A percentile compares a stretch with the other conserved stretches of the same genome.
phyloP scores from a whole-genome alignment of 2,888 invertebrate species.

The Apodemia duryi region DNA sequence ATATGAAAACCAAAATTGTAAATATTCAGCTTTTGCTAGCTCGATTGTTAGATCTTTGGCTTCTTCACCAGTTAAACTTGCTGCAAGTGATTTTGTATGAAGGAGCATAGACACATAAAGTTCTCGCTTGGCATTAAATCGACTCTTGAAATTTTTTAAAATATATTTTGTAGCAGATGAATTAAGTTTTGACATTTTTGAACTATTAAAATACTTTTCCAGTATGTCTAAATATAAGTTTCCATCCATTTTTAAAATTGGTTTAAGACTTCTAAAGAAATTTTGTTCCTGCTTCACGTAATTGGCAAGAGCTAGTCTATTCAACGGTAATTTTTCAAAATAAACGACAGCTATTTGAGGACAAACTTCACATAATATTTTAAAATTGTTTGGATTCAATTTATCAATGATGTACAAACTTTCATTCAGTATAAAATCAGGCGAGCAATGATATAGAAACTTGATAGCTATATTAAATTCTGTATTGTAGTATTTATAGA shows the following conservation, averaged over 20 bases:
- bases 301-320: constrained; percentile 32
- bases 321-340: constrained; percentile 41
- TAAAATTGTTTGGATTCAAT: constrained; percentile 43
- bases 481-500: constrained; percentile 48
- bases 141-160: constrained; percentile 41
- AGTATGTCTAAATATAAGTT: constrained; percentile 44
- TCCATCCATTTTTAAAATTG: constrained; percentile 43
- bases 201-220: constrained; percentile 43
- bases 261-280: constrained; percentile 43
- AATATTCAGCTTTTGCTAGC: constrained; percentile 45
- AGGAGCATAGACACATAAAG: constrained; percentile 45
- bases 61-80: constrained; percentile 41
- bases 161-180: constrained; percentile 41
- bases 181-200: constrained; percentile 33
- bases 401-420: constrained; percentile 39
- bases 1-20: constrained; percentile 44
- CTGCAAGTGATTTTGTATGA: constrained; percentile 43
- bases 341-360: constrained; percentile 43
- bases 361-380: constrained; percentile 46
- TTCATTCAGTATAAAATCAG: constrained; percentile 42
- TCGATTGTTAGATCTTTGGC: constrained; percentile 43
- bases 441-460: constrained; percentile 44
- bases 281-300: constrained; percentile 35
- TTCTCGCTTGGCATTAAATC: constrained; percentile 45
- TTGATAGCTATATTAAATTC: constrained; percentile 43